These are phyloP conservation scores for Elmis aenea DNA, from an alignment of 2,888 invertebrate species.

Conservation along the genomic window DNA sequence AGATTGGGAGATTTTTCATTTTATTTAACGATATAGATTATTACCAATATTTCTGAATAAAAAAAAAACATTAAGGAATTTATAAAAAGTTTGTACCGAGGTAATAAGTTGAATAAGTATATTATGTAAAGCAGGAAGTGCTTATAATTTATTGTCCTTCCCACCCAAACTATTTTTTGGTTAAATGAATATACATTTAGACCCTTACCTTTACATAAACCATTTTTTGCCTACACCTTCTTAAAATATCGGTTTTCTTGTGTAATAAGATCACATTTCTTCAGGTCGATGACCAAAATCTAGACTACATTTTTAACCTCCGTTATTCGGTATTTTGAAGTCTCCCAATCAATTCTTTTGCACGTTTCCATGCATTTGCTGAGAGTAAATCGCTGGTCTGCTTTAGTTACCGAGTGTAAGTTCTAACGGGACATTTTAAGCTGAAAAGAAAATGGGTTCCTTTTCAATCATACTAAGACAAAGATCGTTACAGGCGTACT, in stretches of 20 bases:
- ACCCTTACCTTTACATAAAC: too few species aligned
- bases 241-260: conserved; percentile 27
- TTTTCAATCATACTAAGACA: conserved; percentile 31
- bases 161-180: too few species aligned
- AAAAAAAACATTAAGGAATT: too few species aligned
- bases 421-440: conserved; percentile 33
- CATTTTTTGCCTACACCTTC: conserved; percentile 6
- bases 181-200: too few species aligned
- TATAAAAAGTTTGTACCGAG: too few species aligned
- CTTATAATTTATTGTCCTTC: too few species aligned
- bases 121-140: too few species aligned
- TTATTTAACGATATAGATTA: too few species aligned
- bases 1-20: too few species aligned
- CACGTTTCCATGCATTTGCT: not conserved
- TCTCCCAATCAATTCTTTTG: conserved; percentile 21
- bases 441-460: conserved; percentile 43
- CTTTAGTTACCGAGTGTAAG: conserved; percentile 28
- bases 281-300: conserved; percentile 42
- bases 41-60: too few species aligned
- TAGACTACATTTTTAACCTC: conserved; percentile 41
- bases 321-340: conserved; percentile 39
- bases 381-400: conserved; percentile 6
- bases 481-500: conserved; percentile 1
- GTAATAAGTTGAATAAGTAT: too few species aligned
- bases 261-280: conserved; percentile 30